A percentile compares a stretch with the other conserved stretches of the same genome.
Evolutionary conservation across 2,797 vertebrate species (phyloP).

Genomic region (Pseudocheirus occidentalis): DNA sequence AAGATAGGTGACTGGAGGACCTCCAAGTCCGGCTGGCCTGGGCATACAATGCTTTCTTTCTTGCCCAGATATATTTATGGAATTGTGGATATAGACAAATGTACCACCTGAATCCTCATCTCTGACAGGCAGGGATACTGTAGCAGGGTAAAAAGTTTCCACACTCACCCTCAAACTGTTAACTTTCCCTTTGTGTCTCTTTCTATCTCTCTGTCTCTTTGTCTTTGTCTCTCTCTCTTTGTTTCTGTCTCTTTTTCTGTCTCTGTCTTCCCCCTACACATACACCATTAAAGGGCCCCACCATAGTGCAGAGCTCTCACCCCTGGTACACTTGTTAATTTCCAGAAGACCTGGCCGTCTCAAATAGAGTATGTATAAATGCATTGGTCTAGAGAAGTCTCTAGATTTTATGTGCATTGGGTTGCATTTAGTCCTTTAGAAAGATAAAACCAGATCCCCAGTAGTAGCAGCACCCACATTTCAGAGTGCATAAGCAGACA

Average conservation of each 20-base stretch:
- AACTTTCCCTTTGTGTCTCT: not conserved
- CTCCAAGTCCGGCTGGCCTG: too few relatives aligned
- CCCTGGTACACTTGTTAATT: not conserved
- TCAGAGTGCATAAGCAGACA: not conserved
- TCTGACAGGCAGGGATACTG: not conserved
- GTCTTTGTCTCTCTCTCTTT: not conserved
- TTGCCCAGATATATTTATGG: not conserved
- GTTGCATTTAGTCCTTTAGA: not conserved
- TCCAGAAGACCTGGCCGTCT: not conserved
- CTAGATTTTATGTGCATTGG: not conserved
- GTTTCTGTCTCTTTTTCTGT: not conserved
- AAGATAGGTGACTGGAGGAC: too few relatives aligned
- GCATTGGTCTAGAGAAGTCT: not conserved
- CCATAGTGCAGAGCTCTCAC: not conserved
- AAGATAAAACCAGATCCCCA: not conserved
- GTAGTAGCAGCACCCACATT: not conserved
- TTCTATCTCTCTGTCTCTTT: not conserved
- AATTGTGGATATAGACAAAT: not conserved
- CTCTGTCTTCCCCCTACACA: not conserved
- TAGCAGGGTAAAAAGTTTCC: not conserved
- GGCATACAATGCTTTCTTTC: not conserved
- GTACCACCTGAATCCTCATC: not conserved
- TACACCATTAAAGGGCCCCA: not conserved
- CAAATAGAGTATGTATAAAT: not conserved
- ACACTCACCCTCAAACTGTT: not conserved